These are phyloP conservation scores for Mola mola DNA, from an alignment of 2,113 vertebrate species.

Conservation along the genomic window DNA sequence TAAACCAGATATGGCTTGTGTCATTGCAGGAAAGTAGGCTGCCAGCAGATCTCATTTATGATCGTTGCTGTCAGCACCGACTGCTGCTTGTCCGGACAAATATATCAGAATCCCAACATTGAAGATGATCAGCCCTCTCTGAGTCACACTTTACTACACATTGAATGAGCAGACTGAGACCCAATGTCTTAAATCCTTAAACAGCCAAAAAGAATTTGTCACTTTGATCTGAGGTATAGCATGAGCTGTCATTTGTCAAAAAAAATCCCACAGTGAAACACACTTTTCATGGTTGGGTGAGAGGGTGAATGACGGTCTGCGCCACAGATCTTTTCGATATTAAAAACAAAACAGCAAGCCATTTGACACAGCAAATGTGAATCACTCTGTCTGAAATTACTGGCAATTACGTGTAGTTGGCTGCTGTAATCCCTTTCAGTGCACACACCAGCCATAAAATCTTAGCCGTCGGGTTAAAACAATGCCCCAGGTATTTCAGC, in stretches of 20 bases:
- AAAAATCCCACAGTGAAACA: conserved; percentile 2
- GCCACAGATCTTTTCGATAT: conserved; percentile 13
- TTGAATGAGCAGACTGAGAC: conserved; percentile 4
- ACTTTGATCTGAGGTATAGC: conserved; percentile 1
- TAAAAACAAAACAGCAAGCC: conserved; percentile 41
- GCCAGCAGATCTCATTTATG: conserved; percentile 16
- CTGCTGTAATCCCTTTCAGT: conserved; percentile 50
- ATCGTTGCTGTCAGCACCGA: conserved; percentile 13
- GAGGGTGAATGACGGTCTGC: conserved; percentile 38
- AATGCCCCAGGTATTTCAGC: conserved; percentile 40
- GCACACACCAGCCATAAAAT: conserved; percentile 67
- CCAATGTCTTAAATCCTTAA: conserved; percentile 3
- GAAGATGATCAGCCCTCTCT: neutral
- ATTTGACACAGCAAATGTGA: conserved; percentile 59
- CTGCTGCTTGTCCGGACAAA: conserved; percentile 2
- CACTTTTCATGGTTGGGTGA: neutral
- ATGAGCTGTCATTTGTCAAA: conserved; percentile 22
- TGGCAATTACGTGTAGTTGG: conserved; percentile 64
- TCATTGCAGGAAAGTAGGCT: neutral
- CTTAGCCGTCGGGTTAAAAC: conserved; percentile 44
- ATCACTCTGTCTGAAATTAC: conserved; percentile 72
- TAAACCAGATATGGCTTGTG: no score
- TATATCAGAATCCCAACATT: conserved; percentile 14
- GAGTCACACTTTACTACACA: conserved; percentile 32
- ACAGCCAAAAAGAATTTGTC: neutral